Conservation (phyloP, 1,140 invertebrate species). For the Leguminivora glycinivorella region DNA sequence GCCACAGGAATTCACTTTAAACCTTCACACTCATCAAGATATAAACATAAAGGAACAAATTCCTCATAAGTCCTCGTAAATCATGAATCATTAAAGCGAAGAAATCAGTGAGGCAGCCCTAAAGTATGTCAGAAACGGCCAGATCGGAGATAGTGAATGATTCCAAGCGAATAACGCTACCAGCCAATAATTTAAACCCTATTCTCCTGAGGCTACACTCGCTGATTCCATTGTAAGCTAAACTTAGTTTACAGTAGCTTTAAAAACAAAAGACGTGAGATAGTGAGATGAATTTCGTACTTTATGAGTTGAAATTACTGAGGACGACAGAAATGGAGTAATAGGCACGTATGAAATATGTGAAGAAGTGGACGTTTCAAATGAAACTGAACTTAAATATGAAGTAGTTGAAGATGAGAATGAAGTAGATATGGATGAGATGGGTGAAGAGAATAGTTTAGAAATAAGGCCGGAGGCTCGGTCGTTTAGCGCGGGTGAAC, state of each 20-base stretch:
- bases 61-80: slow-evolving; percentile 43
- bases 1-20: slow-evolving; percentile 27
- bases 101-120: slow-evolving; percentile 49
- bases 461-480: not conserved
- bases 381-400: not conserved
- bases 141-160: slow-evolving; percentile 62
- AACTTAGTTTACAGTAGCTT: slow-evolving; percentile 14
- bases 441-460: not conserved
- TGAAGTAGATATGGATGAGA: not conserved
- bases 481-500: slow-evolving; percentile 13
- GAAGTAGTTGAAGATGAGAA: not conserved
- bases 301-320: slow-evolving; percentile 26
- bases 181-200: slow-evolving; percentile 52
- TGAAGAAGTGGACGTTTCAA: not conserved
- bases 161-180: slow-evolving; percentile 53
- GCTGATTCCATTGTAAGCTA: slow-evolving; percentile 40
- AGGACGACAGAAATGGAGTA: slow-evolving; percentile 5
- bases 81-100: slow-evolving; percentile 46
- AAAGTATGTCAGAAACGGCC: slow-evolving; percentile 56
- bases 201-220: slow-evolving; percentile 51
- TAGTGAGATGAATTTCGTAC: slow-evolving; percentile 23
- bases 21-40: slow-evolving; percentile 29
- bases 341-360: slow-evolving; percentile 13
- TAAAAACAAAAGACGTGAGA: slow-evolving; percentile 25
- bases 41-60: slow-evolving; percentile 38